phyloP scores from a whole-genome alignment of 1,140 invertebrate genomes.

The Caerostris darwini region DNA sequence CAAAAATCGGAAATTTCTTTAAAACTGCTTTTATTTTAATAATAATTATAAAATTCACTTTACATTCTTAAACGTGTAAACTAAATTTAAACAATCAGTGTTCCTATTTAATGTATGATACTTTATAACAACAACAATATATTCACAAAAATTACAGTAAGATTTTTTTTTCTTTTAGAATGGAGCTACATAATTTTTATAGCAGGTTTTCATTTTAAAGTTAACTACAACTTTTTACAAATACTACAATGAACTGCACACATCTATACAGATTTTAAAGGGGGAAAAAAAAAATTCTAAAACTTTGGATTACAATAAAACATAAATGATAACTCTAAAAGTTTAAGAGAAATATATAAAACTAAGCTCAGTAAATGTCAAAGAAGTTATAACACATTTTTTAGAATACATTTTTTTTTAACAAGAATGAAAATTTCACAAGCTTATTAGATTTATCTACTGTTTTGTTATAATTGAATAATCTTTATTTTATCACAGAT shows the following conservation, averaged over 20 bases:
- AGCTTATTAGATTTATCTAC: not conserved
- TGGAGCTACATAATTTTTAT: slow-evolving; percentile 15
- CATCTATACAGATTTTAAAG: slow-evolving; percentile 25
- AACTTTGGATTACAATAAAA: not conserved
- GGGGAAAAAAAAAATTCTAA: not conserved
- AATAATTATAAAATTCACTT: not conserved
- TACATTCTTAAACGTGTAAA: not conserved
- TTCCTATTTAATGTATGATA: not conserved
- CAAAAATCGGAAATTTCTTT: not conserved
- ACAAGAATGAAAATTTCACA: not conserved
- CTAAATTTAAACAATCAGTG: slow-evolving; percentile 11
- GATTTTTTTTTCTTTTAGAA: not conserved
- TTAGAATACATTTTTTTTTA: not conserved
- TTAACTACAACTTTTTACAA: slow-evolving; percentile 24
- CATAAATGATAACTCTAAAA: not conserved
- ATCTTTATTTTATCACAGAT: slow-evolving; percentile 1
- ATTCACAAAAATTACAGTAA: slow-evolving; percentile 40
- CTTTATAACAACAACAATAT: slow-evolving; percentile 26
- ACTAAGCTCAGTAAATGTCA: slow-evolving; percentile 32
- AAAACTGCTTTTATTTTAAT: not conserved
- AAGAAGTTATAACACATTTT: not conserved
- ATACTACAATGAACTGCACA: not conserved
- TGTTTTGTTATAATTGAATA: slow-evolving; percentile 29
- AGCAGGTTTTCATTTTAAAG: slow-evolving; percentile 2
- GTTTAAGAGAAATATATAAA: not conserved